Evolutionary conservation across 37 sponge, comb jelly and placozoan species (phyloP).

Genomic region (Haliclona indistincta): DNA sequence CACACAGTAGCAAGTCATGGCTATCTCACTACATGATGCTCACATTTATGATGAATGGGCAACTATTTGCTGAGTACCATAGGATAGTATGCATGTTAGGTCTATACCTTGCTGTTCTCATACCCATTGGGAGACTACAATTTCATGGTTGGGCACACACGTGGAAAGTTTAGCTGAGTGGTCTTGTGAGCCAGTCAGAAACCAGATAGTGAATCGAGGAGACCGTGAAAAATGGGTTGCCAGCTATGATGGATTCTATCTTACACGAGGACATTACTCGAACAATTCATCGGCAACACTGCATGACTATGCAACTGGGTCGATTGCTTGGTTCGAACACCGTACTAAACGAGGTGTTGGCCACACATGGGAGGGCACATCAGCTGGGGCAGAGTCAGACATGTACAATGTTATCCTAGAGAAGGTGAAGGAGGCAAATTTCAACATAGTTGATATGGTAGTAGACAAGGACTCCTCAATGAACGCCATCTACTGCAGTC

Average conservation of each 20-base stretch:
- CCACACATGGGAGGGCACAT: slow-evolving; percentile 31
- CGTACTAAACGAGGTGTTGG: slow-evolving; percentile 8
- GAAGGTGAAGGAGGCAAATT: slow-evolving; percentile 9
- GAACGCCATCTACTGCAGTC: slow-evolving; percentile 15
- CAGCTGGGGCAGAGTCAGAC: slow-evolving; percentile 19
- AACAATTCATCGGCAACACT: slow-evolving; percentile 17
- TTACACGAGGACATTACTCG: slow-evolving; percentile 21
- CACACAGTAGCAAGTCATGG: no score
- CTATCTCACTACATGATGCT: no score
- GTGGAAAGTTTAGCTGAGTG: no score
- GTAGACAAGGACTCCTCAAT: slow-evolving; percentile 27
- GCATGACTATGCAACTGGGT: slow-evolving; percentile 15
- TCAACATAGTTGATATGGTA: slow-evolving; percentile 13
- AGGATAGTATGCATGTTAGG: no score
- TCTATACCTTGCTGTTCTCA: no score
- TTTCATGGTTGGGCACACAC: no score
- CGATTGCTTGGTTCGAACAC: slow-evolving; percentile 23
- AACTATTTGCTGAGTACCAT: no score
- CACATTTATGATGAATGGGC: no score
- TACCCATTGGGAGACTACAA: no score
- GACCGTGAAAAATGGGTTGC: slow-evolving; percentile 6
- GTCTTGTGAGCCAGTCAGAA: no score
- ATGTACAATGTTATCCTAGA: slow-evolving; percentile 18
- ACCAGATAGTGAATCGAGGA: neutral
- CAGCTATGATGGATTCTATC: slow-evolving; percentile 13